Conservation (phyloP, 1,140 invertebrate genomes). For the Leptinotarsa undecemlineata region DNA sequence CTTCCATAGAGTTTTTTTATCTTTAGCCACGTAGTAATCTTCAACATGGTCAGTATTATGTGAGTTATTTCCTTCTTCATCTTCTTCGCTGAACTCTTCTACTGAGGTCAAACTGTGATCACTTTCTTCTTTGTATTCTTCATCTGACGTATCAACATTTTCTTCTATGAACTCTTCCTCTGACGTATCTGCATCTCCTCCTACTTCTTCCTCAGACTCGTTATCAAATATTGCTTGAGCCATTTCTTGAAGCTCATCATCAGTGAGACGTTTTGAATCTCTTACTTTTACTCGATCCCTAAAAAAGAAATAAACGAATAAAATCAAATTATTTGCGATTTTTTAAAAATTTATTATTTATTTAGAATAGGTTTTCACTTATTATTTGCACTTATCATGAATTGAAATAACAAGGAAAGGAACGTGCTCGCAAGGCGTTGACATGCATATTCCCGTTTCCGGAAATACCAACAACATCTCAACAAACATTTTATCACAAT, state of each 20-base stretch:
- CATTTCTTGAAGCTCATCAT: conserved; percentile 19
- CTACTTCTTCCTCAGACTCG: conserved; percentile 13
- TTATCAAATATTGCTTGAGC: conserved; percentile 17
- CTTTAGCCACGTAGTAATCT: conserved; percentile 17
- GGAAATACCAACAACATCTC: no score
- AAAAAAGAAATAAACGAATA: background rate
- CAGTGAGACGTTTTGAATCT: conserved; percentile 17
- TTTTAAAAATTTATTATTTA: no score
- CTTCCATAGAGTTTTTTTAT: conserved; percentile 20
- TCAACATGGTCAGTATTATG: conserved; percentile 10
- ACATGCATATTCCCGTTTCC: no score
- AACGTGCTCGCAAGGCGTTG: no score
- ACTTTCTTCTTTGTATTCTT: conserved; percentile 8
- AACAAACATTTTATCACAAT: conserved; percentile 9
- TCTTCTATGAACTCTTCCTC: background rate
- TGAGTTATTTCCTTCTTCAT: conserved; percentile 20
- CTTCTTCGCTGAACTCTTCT: conserved; percentile 9
- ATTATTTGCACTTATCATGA: no score
- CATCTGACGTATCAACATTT: conserved; percentile 6
- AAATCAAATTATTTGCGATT: no score
- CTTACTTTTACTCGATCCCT: conserved; percentile 5
- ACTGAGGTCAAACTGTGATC: background rate
- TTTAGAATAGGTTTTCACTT: no score
- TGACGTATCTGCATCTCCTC: conserved; percentile 10
- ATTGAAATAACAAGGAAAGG: no score